These are phyloP conservation scores for Cheilosia variabilis DNA, from an alignment of 2,888 invertebrate species.

Conservation along the genomic window DNA sequence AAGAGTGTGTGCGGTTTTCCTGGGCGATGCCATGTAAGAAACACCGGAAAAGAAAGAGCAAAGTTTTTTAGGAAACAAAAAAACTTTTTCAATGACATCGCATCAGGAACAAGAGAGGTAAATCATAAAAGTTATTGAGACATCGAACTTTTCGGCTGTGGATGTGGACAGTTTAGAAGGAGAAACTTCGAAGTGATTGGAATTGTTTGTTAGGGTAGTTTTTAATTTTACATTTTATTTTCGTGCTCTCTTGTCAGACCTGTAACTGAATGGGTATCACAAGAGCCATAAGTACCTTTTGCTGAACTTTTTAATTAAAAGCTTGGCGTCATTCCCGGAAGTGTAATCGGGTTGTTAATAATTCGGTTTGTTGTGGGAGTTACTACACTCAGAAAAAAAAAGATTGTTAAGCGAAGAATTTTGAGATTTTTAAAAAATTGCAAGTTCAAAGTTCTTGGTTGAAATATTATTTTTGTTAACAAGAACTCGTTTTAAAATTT, in stretches of 20 bases:
- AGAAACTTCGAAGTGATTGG: slow-evolving; percentile 39
- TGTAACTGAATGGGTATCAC: background rate
- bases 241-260: background rate
- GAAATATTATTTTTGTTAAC: too few relatives aligned
- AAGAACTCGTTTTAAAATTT: too few relatives aligned
- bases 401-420: too few relatives aligned
- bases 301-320: background rate
- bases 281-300: background rate
- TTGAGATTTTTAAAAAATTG: too few relatives aligned
- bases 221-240: slow-evolving; percentile 5
- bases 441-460: too few relatives aligned
- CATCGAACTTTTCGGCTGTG: background rate
- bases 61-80: background rate
- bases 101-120: slow-evolving; percentile 54
- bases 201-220: background rate
- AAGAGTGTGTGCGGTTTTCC: slow-evolving; percentile 5
- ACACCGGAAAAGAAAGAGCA: background rate
- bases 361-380: too few relatives aligned
- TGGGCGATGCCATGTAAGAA: background rate
- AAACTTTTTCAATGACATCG: slow-evolving; percentile 60
- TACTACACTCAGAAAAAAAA: too few relatives aligned
- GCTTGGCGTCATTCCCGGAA: too few relatives aligned
- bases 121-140: slow-evolving; percentile 58
- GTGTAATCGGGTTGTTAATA: too few relatives aligned
- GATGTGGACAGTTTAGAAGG: background rate